A percentile compares a stretch with the other conserved stretches of the same genome.
phyloP scores from a whole-genome alignment of 2,797 vertebrate genomes.

The Geotrypetes seraphini region DNA sequence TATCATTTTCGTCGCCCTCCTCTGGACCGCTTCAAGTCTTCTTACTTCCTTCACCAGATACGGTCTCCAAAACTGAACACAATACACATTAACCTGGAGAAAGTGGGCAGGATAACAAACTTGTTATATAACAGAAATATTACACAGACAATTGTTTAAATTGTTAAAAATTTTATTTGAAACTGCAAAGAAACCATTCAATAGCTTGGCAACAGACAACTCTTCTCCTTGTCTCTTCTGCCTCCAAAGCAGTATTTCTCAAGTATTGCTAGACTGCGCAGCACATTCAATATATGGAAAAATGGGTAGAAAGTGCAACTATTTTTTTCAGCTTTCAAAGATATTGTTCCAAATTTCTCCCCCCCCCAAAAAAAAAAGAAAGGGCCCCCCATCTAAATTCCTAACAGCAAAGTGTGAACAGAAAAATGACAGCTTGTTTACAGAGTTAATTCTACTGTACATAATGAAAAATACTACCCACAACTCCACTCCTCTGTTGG shows the following conservation, averaged over 20 bases:
- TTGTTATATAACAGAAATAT: constrained; percentile 20
- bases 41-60: no score
- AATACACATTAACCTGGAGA: no score
- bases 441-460: constrained; percentile 26
- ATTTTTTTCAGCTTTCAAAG: constrained; percentile 20
- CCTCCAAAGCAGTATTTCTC: constrained; percentile 32
- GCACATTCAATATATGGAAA: constrained; percentile 40
- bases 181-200: constrained; percentile 50
- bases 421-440: constrained; percentile 28
- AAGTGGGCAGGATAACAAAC: constrained; percentile 4
- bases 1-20: no score
- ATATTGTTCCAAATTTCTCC: no score
- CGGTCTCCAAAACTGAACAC: no score
- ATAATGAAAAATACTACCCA: constrained; percentile 8
- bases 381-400: constrained; percentile 15
- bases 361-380: no score
- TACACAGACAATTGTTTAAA: constrained; percentile 28
- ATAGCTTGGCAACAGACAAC: constrained; percentile 37
- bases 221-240: constrained; percentile 20
- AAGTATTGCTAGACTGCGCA: constrained; percentile 37
- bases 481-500: constrained; percentile 1
- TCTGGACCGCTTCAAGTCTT: no score
- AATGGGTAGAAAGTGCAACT: constrained; percentile 36
- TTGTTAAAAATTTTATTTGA: constrained; percentile 51
- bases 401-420: constrained; percentile 29